Evolutionary conservation across 2,888 invertebrate genomes (phyloP).

Genomic region (Drosophila recens): DNA sequence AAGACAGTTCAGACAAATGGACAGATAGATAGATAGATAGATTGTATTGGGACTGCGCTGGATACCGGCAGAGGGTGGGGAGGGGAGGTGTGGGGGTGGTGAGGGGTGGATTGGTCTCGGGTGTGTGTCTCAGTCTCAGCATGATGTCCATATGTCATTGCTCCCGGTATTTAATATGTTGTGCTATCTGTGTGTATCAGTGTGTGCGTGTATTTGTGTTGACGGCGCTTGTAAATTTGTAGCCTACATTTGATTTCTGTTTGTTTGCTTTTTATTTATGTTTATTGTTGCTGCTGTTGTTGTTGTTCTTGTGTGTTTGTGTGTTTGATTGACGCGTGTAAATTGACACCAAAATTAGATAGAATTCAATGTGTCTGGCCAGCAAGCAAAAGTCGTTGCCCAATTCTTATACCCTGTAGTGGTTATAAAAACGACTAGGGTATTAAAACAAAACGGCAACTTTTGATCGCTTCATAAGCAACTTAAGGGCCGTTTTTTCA

Average conservation of each 20-base stretch:
- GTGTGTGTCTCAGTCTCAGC: slow-evolving; percentile 30
- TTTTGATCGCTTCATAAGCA: not conserved
- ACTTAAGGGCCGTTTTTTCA: no score
- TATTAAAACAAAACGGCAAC: not conserved
- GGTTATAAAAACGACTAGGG: not conserved
- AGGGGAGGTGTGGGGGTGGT: not conserved
- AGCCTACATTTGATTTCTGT: slow-evolving; percentile 64
- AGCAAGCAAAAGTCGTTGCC: slow-evolving; percentile 4
- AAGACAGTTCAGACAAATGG: slow-evolving; percentile 51
- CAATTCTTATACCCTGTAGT: slow-evolving; percentile 19
- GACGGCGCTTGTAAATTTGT: slow-evolving; percentile 67
- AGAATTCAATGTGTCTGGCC: slow-evolving; percentile 28
- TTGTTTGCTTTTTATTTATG: slow-evolving; percentile 34
- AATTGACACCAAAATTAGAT: slow-evolving; percentile 66
- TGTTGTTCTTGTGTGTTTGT: slow-evolving; percentile 7
- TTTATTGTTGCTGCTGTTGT: no score
- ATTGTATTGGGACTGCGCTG: slow-evolving; percentile 11
- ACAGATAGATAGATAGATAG: slow-evolving; percentile 39
- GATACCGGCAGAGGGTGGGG: not conserved
- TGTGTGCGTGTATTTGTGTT: slow-evolving; percentile 1
- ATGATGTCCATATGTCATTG: slow-evolving; percentile 64
- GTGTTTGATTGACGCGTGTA: slow-evolving; percentile 64
- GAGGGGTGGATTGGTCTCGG: not conserved
- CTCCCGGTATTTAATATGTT: slow-evolving; percentile 60
- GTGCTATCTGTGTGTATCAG: slow-evolving; percentile 6